Evolutionary conservation across 2,888 invertebrate genomes (phyloP), one percentile per base, ranked within the genome.

Genomic region (Chloromyia formosa): DNA sequence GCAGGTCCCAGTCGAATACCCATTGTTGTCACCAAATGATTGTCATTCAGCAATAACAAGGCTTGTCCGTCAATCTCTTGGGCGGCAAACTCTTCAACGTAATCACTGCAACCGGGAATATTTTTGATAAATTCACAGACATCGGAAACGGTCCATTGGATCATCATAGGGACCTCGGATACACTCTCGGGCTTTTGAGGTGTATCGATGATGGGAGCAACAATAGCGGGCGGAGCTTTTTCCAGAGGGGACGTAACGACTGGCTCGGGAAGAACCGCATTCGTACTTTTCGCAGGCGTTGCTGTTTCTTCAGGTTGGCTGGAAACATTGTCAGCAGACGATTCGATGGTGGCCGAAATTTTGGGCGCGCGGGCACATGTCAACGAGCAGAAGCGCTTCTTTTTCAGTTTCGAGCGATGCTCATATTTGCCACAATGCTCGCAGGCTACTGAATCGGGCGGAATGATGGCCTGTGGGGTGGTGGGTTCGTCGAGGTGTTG

Each of bases 1-100:
- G 97, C 97, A 0, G 97, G 97, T 0, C 97, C 97, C 20, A 98
- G 88, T 83, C 97, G 97, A 92, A 98, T 97, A 75, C 92, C 93
- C 89, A 98, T 95, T 7, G 96, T 94, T 78, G 94, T 93, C 87
- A 97, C 97, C 40, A 98, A 88, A 85, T 98, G 97, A 81, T 97
- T 97, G 78, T 96, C 96, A 81, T 95, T 94, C 71, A 98, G 90
- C 73, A 98, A 87, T 86, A 97, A 89, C 76, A 98, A 86, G 0
- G 97, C 97, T 82, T 97, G 96, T 0, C 98, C 97, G 82, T 98
- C 98, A 80, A 98, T 97, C 86, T 97, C 97, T 85, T 98, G 97
- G 81, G 94, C 91, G 12, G 93, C 90, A 86, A 98, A 98, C 83
- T 97, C 97, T 81, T 97, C 96, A 0, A 96, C 97, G 82, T 97